These are phyloP conservation scores for Nasonia oneida DNA, from an alignment of 2,888 invertebrate species.

Conservation along the genomic window DNA sequence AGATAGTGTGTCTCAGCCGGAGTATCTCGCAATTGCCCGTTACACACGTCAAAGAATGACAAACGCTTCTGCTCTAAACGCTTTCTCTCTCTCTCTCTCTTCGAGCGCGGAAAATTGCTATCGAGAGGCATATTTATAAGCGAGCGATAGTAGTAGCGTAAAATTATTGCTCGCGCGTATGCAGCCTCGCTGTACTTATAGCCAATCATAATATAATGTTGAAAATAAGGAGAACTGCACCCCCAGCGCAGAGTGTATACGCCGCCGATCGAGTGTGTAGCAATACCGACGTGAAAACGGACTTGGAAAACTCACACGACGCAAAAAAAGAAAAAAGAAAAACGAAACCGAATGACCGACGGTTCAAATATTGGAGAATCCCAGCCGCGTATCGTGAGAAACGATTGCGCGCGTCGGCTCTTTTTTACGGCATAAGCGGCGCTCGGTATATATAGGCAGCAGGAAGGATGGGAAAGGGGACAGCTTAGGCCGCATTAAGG, in stretches of 20 bases:
- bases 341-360: conserved; percentile 3
- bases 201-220: conserved; percentile 16
- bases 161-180: conserved; percentile 5
- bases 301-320: neutral
- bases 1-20: neutral
- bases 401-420: neutral
- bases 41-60: conserved; percentile 33
- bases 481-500: conserved; percentile 43
- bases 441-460: neutral
- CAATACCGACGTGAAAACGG: too few species aligned
- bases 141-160: neutral
- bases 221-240: neutral
- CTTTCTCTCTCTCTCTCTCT: neutral
- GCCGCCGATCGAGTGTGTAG: too few species aligned
- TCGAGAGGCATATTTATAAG: conserved; percentile 23
- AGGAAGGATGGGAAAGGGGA: conserved; percentile 53
- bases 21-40: neutral
- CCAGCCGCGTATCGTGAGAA: conserved; percentile 35
- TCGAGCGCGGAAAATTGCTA: neutral
- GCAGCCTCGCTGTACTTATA: conserved; percentile 20
- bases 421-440: too few species aligned
- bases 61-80: conserved; percentile 16
- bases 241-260: too few species aligned
- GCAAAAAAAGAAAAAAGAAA: neutral
- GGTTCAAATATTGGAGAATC: conserved; percentile 56